phyloP scores from a whole-genome alignment of 2,797 vertebrate species.

The Dermochelys coriacea region DNA sequence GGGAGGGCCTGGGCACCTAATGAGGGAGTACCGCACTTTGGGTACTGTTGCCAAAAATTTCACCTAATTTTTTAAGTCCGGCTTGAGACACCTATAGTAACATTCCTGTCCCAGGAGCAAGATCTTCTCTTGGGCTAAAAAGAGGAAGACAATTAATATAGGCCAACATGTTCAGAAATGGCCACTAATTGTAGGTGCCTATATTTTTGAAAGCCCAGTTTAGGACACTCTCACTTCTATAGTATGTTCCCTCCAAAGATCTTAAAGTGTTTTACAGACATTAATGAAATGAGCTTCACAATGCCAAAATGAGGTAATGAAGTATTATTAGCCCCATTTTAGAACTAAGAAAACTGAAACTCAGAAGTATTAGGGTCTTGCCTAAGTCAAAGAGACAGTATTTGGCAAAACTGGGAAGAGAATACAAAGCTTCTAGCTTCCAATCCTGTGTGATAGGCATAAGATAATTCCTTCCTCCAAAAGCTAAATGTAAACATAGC shows the following conservation, averaged over 20 bases:
- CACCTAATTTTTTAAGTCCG: slow-evolving; percentile 35
- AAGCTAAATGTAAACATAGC: neutral
- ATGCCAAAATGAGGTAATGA: rapidly evolving
- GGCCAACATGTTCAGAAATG: neutral
- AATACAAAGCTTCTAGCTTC: neutral
- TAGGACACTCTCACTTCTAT: neutral
- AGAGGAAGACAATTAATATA: slow-evolving; percentile 7
- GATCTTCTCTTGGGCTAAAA: neutral
- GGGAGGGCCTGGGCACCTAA: rapidly evolving
- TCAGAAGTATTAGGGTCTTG: neutral
- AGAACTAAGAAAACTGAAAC: neutral
- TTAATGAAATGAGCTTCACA: neutral
- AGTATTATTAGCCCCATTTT: neutral
- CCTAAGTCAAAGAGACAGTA: neutral
- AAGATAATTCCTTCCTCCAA: neutral
- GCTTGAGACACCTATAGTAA: neutral
- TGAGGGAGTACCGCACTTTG: slow-evolving; percentile 41
- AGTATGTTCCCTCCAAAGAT: neutral
- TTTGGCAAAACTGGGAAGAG: neutral
- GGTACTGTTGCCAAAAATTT: slow-evolving; percentile 58
- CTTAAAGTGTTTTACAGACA: neutral
- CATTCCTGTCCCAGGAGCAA: slow-evolving; percentile 39
- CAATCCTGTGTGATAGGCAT: neutral
- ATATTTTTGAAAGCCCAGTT: neutral
- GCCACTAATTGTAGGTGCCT: neutral